Percentiles rank a stretch among this genome's conserved stretches.
These are phyloP conservation scores for Eriocheir sinensis DNA, from an alignment of 1,140 invertebrate species.

Conservation along the genomic window DNA sequence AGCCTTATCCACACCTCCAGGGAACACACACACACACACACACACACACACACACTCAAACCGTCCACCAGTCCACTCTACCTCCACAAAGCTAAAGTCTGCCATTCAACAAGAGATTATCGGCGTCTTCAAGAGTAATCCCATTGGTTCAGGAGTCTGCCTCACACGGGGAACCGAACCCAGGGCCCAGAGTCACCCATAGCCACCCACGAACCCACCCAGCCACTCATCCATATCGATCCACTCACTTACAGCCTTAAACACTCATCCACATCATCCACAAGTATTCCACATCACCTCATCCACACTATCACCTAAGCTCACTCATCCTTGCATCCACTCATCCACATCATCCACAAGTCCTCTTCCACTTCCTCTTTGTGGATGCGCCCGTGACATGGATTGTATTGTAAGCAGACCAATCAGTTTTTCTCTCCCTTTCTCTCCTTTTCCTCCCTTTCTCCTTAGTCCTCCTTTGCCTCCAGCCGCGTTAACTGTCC, in stretches of 20 bases:
- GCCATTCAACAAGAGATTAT: background rate
- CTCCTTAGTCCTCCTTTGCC: background rate
- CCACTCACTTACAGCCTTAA: too few relatives aligned
- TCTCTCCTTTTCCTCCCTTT: background rate
- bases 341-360: too few relatives aligned
- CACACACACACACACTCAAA: background rate
- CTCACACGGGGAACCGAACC: too few relatives aligned
- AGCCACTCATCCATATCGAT: background rate
- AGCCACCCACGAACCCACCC: background rate
- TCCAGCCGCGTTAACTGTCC: background rate
- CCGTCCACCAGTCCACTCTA: background rate
- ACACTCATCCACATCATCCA: background rate
- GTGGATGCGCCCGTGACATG: too few relatives aligned
- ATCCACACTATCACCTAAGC: too few relatives aligned
- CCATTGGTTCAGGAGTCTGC: background rate
- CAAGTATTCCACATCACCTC: background rate
- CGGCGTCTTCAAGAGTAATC: background rate
- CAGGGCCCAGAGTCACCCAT: too few relatives aligned
- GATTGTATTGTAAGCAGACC: too few relatives aligned
- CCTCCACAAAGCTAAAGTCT: background rate
- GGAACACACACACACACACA: background rate
- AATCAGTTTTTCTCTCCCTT: too few relatives aligned
- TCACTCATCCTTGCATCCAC: too few relatives aligned
- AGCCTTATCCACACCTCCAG: background rate
- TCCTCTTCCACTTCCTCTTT: too few relatives aligned